Base-by-base conservation (phyloP, 1,140 invertebrate species). In the Samia ricini region DNA sequence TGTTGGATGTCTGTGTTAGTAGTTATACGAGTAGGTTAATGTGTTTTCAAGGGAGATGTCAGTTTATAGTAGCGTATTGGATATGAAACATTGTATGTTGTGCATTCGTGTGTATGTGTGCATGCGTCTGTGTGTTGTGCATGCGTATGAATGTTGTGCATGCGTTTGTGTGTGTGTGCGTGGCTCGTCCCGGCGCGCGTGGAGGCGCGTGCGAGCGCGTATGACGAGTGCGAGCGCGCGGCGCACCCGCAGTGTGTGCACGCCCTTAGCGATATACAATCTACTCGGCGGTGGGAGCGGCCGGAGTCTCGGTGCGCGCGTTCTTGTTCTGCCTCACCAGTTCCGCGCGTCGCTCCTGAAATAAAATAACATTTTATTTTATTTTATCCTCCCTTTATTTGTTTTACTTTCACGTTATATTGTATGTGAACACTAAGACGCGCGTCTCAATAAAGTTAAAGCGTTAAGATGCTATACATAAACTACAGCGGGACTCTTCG, bases 261-360 rank as follows among this genome's bases (percentile, higher is more conserved):
- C 49, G 49, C 49, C 19, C 1, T 10, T 29, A 5, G 6, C 26
- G 10, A 29, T 29, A 5, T 10, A 29, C 26, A 29, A 29, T 29
- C 74, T 88, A 88, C 64, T 73, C 83, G 63, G 77, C 75, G 61
- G 78, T 70, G 72, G 77, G 72, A 68, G 77, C 63, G 60, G 61
- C 68, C 56, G 81, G 76, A 67, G 57, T 64, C 61, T 88, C 87
- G 48, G 78, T 83, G 77, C 81, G 89, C 68, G 93, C 92, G 67
- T 93, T 93, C 90, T 96, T 97, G 83, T 97, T 97, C 90, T 96
- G 95, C 74, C 96, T 95, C 63, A 97, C 96, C 69, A 95, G 89
- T 82, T 96, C 95, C 51, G 95, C 95, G 77, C 95, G 95, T 77
- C 94, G 94, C 89, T 97, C 96, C 96, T 97, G 89, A 68, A 77